phyloP scores from a whole-genome alignment of 2,113 vertebrate species.

The Tursiops truncatus region DNA sequence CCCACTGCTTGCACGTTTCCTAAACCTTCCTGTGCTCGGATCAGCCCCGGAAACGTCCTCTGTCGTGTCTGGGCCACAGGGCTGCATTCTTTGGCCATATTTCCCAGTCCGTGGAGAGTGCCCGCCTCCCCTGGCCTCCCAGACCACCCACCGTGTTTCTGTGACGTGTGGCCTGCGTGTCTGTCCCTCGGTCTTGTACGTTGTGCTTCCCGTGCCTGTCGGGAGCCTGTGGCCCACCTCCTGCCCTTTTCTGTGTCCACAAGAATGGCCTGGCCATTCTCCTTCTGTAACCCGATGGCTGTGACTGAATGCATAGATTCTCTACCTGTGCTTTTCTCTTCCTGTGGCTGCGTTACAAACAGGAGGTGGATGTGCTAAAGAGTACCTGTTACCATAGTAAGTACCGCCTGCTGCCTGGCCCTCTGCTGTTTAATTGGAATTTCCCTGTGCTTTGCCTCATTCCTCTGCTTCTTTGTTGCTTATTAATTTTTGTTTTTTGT shows the following conservation, averaged over 20 bases:
- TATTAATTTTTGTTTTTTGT: conserved; percentile 69
- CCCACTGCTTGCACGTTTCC: conserved; percentile 81
- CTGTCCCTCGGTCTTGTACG: conserved; percentile 74
- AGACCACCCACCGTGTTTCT: neutral
- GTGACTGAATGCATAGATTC: conserved; percentile 97
- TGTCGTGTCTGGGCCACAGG: neutral
- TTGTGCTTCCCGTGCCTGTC: conserved; percentile 82
- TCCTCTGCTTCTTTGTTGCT: conserved; percentile 81
- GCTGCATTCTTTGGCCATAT: neutral
- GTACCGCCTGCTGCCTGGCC: conserved; percentile 89
- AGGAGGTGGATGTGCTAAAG: conserved; percentile 99
- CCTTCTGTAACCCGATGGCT: conserved; percentile 89
- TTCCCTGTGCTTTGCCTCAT: conserved; percentile 87
- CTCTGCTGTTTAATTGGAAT: conserved; percentile 56
- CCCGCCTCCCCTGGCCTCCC: neutral
- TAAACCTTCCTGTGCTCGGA: conserved; percentile 90
- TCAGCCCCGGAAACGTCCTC: conserved; percentile 77
- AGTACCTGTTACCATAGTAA: conserved; percentile 99
- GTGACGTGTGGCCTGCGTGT: conserved; percentile 87
- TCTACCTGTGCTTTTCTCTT: conserved; percentile 99
- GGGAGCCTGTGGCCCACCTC: conserved; percentile 83
- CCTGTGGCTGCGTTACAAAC: conserved; percentile 96
- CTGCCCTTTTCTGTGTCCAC: conserved; percentile 85
- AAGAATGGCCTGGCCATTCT: conserved; percentile 92
- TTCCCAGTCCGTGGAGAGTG: neutral